Conservation (phyloP, 2,797 vertebrate genomes). For the Gymnothorax reevesii region DNA sequence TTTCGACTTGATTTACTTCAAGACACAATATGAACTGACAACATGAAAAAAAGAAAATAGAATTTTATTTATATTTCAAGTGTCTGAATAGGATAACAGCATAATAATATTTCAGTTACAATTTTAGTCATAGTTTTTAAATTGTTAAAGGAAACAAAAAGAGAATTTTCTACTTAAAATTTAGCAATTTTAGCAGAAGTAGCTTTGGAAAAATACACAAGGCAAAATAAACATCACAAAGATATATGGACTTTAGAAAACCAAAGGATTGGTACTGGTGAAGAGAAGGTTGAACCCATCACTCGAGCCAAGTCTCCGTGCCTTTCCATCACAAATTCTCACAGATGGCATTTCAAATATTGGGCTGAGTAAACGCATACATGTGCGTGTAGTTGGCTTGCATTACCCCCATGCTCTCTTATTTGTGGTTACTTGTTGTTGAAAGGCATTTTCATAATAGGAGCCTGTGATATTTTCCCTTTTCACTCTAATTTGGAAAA, state of each 20-base stretch:
- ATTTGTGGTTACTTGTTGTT: constrained; percentile 67
- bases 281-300: constrained; percentile 6
- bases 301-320: constrained; percentile 21
- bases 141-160: background rate
- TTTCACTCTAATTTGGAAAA: constrained; percentile 25
- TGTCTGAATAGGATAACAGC: background rate
- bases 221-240: background rate
- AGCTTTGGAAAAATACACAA: background rate
- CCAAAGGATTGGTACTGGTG: background rate
- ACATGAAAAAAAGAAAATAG: background rate
- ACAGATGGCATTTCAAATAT: constrained; percentile 49
- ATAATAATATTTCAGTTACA: background rate
- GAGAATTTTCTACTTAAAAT: background rate
- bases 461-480: constrained; percentile 25
- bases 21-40: background rate
- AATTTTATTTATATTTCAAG: background rate
- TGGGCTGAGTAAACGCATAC: background rate
- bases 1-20: background rate
- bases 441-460: constrained; percentile 64
- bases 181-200: background rate
- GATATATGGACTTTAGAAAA: background rate
- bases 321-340: constrained; percentile 23
- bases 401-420: constrained; percentile 62
- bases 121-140: background rate
- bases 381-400: constrained; percentile 39